Conservation (phyloP, 2,113 vertebrate genomes). For the Copsychus sechellarum region DNA sequence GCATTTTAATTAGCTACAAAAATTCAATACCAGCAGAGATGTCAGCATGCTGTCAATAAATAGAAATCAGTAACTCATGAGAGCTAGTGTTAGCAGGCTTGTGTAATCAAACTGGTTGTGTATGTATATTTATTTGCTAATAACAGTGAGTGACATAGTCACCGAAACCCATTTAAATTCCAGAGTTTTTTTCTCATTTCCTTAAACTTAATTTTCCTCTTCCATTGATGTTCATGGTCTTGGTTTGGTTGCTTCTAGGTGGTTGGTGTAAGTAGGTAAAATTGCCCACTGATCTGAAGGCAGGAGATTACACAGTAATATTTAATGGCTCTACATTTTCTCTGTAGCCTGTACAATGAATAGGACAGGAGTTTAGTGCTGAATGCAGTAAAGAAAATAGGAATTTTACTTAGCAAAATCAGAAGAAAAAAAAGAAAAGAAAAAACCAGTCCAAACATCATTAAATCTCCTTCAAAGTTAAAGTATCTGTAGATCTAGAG, state of each 20-base stretch:
- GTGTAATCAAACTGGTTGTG: background rate
- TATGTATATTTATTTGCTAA: background rate
- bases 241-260: background rate
- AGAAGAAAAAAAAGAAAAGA: background rate
- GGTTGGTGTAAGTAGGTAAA: background rate
- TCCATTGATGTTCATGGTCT: background rate
- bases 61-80: background rate
- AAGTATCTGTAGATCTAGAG: background rate
- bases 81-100: background rate
- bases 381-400: background rate
- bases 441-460: background rate
- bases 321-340: background rate
- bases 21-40: background rate
- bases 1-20: background rate
- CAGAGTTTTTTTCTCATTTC: background rate
- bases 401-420: background rate
- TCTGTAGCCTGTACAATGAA: background rate
- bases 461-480: background rate
- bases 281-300: background rate
- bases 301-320: background rate
- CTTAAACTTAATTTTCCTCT: background rate
- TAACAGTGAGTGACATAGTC: background rate
- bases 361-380: background rate
- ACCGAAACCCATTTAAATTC: background rate
- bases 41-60: background rate